Evolutionary conservation across 2,113 vertebrate species (phyloP).

Genomic region (Delphinus delphis): DNA sequence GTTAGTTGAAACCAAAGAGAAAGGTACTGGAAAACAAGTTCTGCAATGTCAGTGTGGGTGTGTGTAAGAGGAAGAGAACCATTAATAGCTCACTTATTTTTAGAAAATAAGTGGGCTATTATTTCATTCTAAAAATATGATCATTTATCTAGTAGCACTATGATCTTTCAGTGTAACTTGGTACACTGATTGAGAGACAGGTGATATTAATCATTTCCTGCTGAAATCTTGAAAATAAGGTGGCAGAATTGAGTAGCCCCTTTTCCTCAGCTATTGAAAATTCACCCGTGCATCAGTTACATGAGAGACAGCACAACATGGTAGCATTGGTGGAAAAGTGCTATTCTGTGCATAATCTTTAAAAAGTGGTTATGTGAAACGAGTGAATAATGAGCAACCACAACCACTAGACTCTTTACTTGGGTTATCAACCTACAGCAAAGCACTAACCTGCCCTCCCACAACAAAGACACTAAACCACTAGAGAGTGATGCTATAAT

Average conservation of each 20-base stretch:
- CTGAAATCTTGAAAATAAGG: not conserved
- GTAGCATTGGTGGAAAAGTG: not conserved
- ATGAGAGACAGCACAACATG: not conserved
- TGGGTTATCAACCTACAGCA: not conserved
- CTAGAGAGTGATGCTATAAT: not conserved
- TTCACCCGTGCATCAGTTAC: not conserved
- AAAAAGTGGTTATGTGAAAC: not conserved
- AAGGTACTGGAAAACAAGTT: not conserved
- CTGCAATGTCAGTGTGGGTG: not conserved
- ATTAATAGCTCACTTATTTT: conserved; percentile 54
- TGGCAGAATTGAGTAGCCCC: not conserved
- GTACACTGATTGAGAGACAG: not conserved
- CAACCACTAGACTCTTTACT: not conserved
- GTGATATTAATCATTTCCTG: not conserved
- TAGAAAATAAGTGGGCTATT: conserved; percentile 27
- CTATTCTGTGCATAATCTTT: not conserved
- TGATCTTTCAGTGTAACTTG: not conserved
- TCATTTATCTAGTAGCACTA: not conserved
- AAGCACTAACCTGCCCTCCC: not conserved
- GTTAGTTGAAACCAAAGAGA: conserved; percentile 27
- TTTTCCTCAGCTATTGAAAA: not conserved
- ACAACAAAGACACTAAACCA: not conserved
- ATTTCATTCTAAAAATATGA: conserved; percentile 51
- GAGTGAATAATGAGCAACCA: not conserved
- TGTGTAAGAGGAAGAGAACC: conserved; percentile 7